These are phyloP conservation scores for Falcunculus frontatus DNA, from an alignment of 2,113 vertebrate genomes.

Conservation along the genomic window DNA sequence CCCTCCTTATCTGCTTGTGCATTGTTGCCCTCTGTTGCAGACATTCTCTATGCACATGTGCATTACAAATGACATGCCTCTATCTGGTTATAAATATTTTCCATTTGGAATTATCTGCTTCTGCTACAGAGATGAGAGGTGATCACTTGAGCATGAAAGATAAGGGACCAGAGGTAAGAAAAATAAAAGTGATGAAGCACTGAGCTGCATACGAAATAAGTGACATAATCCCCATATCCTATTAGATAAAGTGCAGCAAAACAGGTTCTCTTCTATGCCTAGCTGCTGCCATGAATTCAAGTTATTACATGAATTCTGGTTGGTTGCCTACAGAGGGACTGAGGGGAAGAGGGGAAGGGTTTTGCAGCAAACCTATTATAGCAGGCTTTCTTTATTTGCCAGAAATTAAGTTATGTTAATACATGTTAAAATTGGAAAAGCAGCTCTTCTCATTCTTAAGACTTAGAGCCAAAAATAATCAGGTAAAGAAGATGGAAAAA, in stretches of 20 bases:
- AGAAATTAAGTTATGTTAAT: background rate
- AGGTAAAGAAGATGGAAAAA: background rate
- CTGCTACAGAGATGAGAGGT: background rate
- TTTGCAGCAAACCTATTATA: background rate
- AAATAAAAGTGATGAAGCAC: background rate
- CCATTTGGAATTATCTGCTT: conserved; percentile 33
- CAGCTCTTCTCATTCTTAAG: background rate
- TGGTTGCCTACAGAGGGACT: background rate
- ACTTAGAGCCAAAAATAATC: background rate
- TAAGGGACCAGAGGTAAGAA: background rate
- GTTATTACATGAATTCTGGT: background rate
- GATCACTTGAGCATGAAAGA: background rate
- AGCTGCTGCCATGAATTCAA: background rate
- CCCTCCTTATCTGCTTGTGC: background rate
- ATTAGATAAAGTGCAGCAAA: background rate
- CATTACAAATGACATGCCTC: conserved; percentile 23
- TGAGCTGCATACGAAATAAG: background rate
- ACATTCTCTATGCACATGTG: background rate
- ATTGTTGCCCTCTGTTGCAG: conserved; percentile 12
- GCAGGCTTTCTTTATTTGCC: background rate
- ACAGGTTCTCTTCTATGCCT: background rate
- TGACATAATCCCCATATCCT: background rate
- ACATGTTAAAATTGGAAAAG: background rate
- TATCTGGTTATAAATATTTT: conserved; percentile 44
- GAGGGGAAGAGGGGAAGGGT: background rate